phyloP scores from a whole-genome alignment of 2,113 vertebrate species.

The Platichthys stellatus region DNA sequence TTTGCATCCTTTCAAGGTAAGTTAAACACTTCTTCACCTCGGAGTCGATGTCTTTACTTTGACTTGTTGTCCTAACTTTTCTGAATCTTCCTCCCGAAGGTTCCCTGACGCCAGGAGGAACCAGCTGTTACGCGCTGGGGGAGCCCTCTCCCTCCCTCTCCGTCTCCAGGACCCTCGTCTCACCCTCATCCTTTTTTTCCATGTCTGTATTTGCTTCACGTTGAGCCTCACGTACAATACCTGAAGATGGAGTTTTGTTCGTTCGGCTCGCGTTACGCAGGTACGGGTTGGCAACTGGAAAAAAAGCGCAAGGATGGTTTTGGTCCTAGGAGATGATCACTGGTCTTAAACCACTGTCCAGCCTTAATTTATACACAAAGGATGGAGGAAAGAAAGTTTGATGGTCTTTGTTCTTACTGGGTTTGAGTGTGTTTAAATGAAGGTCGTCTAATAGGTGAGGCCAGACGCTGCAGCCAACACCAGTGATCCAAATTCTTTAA shows the following conservation, averaged over 20 bases:
- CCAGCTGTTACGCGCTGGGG: conserved; percentile 23
- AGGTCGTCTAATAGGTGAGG: neutral
- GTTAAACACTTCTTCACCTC: neutral
- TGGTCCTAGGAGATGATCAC: neutral
- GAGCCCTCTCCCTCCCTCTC: neutral
- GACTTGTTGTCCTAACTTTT: conserved; percentile 48
- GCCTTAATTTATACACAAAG: neutral
- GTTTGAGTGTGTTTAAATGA: neutral
- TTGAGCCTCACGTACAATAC: conserved; percentile 99
- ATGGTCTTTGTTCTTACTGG: neutral
- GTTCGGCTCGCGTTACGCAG: conserved; percentile 99
- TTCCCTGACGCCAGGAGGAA: neutral
- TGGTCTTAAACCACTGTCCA: neutral
- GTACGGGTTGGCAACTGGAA: conserved; percentile 87
- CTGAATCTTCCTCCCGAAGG: conserved; percentile 30
- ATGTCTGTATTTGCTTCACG: conserved; percentile 94
- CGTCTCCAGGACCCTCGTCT: neutral
- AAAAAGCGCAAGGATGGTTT: conserved; percentile 12
- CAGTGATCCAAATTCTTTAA: neutral
- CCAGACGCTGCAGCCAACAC: conserved; percentile 15
- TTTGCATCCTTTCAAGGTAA: conserved; percentile 54
- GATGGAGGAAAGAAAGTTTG: neutral
- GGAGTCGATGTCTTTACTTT: neutral
- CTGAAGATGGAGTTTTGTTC: conserved; percentile 99
- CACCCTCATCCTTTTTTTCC: conserved; percentile 37